Evolutionary conservation across 1,140 invertebrate species (phyloP).

Genomic region (Aphelenchoides fujianensis): DNA sequence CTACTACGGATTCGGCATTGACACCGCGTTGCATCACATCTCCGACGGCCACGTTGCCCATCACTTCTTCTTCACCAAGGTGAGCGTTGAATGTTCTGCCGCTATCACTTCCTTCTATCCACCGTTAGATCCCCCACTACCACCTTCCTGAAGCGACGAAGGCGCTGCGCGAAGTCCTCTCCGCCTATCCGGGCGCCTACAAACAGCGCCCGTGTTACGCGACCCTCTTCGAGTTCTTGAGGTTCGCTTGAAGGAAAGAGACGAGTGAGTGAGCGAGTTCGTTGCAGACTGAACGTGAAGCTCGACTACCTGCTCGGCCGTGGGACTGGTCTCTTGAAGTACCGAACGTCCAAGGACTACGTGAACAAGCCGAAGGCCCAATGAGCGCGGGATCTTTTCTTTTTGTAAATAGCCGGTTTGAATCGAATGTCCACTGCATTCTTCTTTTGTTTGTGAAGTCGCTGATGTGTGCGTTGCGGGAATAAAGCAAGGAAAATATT

Average conservation of each 20-base stretch:
- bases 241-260: background rate
- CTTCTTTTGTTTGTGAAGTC: no score
- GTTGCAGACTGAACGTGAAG: conserved; percentile 30
- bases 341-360: conserved; percentile 27
- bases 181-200: conserved; percentile 46
- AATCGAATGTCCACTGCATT: no score
- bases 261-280: background rate
- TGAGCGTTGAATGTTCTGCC: no score
- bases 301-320: conserved; percentile 51
- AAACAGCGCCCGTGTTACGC: conserved; percentile 23
- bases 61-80: conserved; percentile 64
- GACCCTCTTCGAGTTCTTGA: conserved; percentile 10
- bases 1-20: conserved; percentile 62
- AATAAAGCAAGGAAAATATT: no score
- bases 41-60: conserved; percentile 63
- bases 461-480: no score
- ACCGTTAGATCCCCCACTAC: conserved; percentile 64
- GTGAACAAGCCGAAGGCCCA: background rate
- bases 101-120: no score
- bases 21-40: conserved; percentile 62
- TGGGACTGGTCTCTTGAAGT: conserved; percentile 48
- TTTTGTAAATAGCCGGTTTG: background rate
- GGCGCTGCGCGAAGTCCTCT: conserved; percentile 44
- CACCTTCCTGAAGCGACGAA: conserved; percentile 63
- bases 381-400: background rate